These are phyloP conservation scores for Aphelenchoides avenae DNA, from an alignment of 1,140 invertebrate genomes.

Conservation along the genomic window DNA sequence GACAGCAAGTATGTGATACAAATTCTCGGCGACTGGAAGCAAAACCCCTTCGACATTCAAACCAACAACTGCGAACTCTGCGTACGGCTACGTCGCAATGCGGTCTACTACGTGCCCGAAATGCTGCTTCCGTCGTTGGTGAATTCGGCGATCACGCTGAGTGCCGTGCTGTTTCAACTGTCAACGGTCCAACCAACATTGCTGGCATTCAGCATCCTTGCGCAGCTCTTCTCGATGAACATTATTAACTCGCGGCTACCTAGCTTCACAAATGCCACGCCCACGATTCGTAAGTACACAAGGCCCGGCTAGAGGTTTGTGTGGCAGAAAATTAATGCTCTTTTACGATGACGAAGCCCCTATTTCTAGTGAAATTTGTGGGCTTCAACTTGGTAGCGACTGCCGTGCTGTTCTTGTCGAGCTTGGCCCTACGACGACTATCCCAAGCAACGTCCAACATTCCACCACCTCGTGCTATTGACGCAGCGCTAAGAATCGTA, in stretches of 20 bases:
- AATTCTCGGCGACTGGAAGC: conserved; percentile 53
- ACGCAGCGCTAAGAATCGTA: conserved; percentile 24
- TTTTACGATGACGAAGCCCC: background rate
- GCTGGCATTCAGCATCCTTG: conserved; percentile 48
- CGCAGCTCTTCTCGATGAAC: conserved; percentile 47
- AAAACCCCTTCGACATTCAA: conserved; percentile 57
- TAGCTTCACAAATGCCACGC: conserved; percentile 48
- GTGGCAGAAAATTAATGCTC: background rate
- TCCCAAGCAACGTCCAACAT: conserved; percentile 45
- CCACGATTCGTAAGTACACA: conserved; percentile 50
- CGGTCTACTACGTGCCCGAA: conserved; percentile 56
- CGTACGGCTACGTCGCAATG: conserved; percentile 49
- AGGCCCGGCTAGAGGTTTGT: background rate
- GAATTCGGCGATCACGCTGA: conserved; percentile 48
- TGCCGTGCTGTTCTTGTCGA: conserved; percentile 46
- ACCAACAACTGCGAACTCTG: conserved; percentile 57
- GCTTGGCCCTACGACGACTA: conserved; percentile 43
- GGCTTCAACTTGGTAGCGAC: conserved; percentile 52
- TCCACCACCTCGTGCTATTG: conserved; percentile 52
- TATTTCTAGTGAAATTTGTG: conserved; percentile 53
- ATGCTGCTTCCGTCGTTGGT: conserved; percentile 53
- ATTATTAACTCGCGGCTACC: conserved; percentile 53
- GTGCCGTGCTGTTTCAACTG: conserved; percentile 55
- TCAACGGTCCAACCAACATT: conserved; percentile 47
- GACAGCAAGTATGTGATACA: conserved; percentile 57